Evolutionary conservation across 2,797 vertebrate genomes (phyloP), one percentile per base, ranked within the genome.

Genomic region (Acanthiza pusilla): DNA sequence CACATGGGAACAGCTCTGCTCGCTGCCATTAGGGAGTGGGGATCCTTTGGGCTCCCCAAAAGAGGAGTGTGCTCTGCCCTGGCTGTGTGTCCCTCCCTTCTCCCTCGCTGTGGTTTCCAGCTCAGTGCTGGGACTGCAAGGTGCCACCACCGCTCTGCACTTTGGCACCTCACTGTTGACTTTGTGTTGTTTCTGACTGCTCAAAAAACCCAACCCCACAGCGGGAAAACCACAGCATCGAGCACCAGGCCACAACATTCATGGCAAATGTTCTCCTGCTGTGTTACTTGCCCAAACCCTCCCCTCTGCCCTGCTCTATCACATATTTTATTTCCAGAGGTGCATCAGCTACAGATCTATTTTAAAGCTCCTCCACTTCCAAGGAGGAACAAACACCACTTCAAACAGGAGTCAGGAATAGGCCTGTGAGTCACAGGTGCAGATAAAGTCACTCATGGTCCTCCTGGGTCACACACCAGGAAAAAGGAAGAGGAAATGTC

Each of bases 1-100:
- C 7, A 0, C 4, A 3, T 8, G 14, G 1, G 5, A 82, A 27
- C 1, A 63, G 72, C 53, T 9, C 2, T 4, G 40, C 9, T 51
- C 27, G 2, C 30, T 6, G 15, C 7, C 1, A 19, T 12, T 10
- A 32, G 57, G 34, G 15, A 26, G 18, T 5, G 18, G 3, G 2
- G n/a, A 38, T 58, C 16, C 15, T 67, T 48, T 38, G 7, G 50
- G 45, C 12, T 66, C 34, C 36, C 60, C 38, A 4, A 2, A 32
- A 36, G 36, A 29, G 2, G 8, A 18, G 10, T 6, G 22, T 1
- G 14, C 11, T 48, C 32, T 60, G 18, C 4, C 27, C 8, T 13
- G 40, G n/a, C 47, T 48, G 2, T 0, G 2, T 61, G n/a, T 43
- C 60, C 25, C 9, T 76, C 43, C 50, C 30, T 40, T 58, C 16